Evolutionary conservation across 1,140 invertebrate species (phyloP).

Genomic region (Apolygus lucorum): DNA sequence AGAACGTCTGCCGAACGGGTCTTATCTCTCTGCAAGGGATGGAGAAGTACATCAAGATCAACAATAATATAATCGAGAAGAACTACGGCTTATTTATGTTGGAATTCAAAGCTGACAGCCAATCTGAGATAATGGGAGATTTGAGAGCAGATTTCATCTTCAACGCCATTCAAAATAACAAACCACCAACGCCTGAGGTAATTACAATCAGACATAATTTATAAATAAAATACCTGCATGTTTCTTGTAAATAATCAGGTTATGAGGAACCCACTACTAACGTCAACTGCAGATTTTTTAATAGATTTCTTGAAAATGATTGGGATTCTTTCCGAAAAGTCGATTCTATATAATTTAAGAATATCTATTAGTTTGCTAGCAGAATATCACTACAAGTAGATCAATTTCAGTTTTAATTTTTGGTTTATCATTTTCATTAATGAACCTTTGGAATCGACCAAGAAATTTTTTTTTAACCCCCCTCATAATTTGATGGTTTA

Average conservation of each 20-base stretch:
- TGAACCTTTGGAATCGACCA: too few relatives aligned
- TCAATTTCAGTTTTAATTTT: too few relatives aligned
- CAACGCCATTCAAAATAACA: conserved; percentile 73
- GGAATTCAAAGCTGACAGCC: conserved; percentile 81
- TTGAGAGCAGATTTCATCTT: conserved; percentile 67
- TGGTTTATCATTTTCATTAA: too few relatives aligned
- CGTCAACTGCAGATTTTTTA: not conserved
- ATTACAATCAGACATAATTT: not conserved
- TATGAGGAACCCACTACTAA: conserved; percentile 3
- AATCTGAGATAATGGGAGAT: conserved; percentile 83
- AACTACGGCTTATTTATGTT: conserved; percentile 83
- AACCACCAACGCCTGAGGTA: conserved; percentile 36
- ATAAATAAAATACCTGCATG: not conserved
- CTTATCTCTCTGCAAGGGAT: conserved; percentile 83
- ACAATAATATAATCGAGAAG: conserved; percentile 60
- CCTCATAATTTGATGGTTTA: too few relatives aligned
- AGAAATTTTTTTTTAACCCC: too few relatives aligned
- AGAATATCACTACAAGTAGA: too few relatives aligned
- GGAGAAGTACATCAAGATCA: conserved; percentile 86
- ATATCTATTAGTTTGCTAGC: too few relatives aligned
- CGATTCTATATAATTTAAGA: too few relatives aligned
- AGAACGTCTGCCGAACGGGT: conserved; percentile 74
- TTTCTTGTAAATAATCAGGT: not conserved
- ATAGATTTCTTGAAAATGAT: too few relatives aligned
- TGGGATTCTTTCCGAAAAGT: too few relatives aligned